Evolutionary conservation across 2,888 invertebrate genomes (phyloP), one percentile per base, ranked within the genome.

Genomic region (Microplitis deprimator): DNA sequence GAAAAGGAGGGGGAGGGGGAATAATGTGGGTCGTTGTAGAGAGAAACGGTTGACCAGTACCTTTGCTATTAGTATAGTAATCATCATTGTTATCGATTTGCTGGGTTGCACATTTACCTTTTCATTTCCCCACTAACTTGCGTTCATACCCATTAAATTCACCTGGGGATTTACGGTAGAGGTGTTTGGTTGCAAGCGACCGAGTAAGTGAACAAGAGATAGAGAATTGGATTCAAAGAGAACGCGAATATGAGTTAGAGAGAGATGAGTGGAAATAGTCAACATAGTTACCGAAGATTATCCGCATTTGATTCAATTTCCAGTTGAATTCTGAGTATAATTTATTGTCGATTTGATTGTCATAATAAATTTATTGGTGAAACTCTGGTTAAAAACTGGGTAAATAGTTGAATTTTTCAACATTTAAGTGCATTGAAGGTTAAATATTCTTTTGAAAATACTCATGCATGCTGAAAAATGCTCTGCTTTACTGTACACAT

Each of bases 211-310:
- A 29, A 41, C 41, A 50, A 10, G 39, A 29, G 39, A 73, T 62
- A 73, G 76, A 75, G 77, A 73, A 61, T 74, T 64, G 65, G 20
- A 61, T 77, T 76, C 38, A 38, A 61, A 17, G 59, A 67, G 67
- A n/a, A 10, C 10, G 50, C 10, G 50, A 38, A 13, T 6, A 13
- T 50, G 74, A 73, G 75, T 38, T 75, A 72, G 77, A 80, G 80
- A 78, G 81, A 81, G 82, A 83, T 82, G 81, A 79, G 80, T 69
- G 70, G 16, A 65, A 16, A 70, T 70, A 75, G 79, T 69, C 77
- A 79, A 80, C 83, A 85, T 85, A 85, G 84, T 85, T 84, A 80
- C 83, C 82, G 77, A 84, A 85, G 87, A 86, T 87, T 85, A 87
- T 82, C 13, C 79, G 79, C 82, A 82, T 85, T 86, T 84, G 85